Percentiles rank a stretch among this genome's conserved stretches.
Conservation (phyloP, 2,113 vertebrate genomes). For the Sander lucioperca region DNA sequence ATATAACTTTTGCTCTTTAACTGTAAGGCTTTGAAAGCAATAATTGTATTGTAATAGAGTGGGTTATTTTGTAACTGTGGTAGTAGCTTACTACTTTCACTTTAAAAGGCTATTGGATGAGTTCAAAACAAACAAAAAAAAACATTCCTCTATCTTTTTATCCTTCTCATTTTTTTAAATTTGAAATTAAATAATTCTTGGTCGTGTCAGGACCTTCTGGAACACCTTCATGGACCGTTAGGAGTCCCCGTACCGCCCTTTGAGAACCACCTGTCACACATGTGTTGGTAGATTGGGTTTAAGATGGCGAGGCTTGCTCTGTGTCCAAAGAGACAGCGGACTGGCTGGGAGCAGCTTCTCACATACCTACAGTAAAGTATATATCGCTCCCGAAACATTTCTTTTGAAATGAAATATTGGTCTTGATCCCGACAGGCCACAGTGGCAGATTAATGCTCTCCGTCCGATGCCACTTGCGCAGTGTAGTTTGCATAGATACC, state of each 20-base stretch:
- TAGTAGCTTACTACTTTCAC: no score
- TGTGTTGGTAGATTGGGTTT: neutral
- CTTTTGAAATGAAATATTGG: no score
- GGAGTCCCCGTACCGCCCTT: neutral
- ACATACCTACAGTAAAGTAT: rapidly evolving
- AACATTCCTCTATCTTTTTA: no score
- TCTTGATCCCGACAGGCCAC: no score
- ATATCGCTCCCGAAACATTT: no score
- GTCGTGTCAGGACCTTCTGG: neutral
- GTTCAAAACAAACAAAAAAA: no score
- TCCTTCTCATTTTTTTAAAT: neutral
- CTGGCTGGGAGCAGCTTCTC: neutral
- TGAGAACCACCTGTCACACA: neutral
- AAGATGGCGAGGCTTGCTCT: neutral
- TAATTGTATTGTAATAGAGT: no score
- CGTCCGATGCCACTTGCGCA: neutral
- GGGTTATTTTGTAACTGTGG: no score
- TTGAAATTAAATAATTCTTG: neutral
- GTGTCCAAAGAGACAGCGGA: neutral
- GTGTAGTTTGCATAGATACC: constrained; percentile 83
- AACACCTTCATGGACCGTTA: neutral
- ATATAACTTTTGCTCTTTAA: no score
- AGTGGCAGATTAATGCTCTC: neutral
- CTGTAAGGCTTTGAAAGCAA: no score
- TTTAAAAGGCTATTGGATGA: no score